Percentiles rank a stretch among this genome's conserved stretches.
phyloP scores from a whole-genome alignment of 2,797 vertebrate genomes.

The Acanthurus lineatus region DNA sequence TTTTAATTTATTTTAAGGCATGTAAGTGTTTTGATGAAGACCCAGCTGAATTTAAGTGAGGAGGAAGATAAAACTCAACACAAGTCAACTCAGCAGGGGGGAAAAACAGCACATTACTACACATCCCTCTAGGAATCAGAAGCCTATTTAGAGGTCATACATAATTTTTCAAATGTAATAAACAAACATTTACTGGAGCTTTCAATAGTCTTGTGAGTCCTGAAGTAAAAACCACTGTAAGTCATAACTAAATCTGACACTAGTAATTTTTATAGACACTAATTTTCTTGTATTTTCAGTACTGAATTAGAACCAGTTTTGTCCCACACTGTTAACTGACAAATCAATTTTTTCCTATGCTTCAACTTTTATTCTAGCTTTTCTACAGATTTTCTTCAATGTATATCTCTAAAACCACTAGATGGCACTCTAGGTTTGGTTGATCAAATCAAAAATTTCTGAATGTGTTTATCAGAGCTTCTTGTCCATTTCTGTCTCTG shows the following conservation, averaged over 20 bases:
- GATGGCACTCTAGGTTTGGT: conserved; percentile 51
- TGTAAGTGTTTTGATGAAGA: no score
- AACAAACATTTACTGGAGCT: neutral
- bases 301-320: neutral
- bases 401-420: conserved; percentile 35
- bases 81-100: no score
- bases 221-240: neutral
- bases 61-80: no score
- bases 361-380: neutral
- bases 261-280: neutral
- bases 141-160: neutral
- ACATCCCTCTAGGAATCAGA: no score
- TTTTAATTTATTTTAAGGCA: no score
- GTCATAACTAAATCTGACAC: neutral
- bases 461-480: neutral
- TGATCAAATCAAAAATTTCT: neutral
- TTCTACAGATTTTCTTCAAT: neutral
- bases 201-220: neutral
- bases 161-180: neutral
- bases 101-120: no score
- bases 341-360: neutral
- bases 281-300: neutral
- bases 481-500: neutral
- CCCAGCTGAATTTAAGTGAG: no score
- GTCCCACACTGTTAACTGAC: neutral